These are phyloP conservation scores for Naso thynnoides DNA, from an alignment of 2,797 vertebrate genomes.

Conservation along the genomic window DNA sequence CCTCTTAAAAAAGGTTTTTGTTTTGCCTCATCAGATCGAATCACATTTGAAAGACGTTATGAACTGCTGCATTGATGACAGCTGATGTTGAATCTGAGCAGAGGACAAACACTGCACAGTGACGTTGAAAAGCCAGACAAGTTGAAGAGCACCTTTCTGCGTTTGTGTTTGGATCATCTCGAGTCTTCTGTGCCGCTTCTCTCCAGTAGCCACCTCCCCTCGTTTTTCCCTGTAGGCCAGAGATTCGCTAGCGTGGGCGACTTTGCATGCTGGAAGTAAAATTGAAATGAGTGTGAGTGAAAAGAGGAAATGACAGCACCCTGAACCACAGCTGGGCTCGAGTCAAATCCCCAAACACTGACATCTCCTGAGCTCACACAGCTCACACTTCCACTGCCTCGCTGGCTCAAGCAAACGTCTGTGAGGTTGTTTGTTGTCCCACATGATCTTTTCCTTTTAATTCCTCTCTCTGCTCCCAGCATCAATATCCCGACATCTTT, in stretches of 20 bases:
- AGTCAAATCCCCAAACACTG: neutral
- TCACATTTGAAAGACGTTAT: neutral
- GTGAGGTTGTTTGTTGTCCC: neutral
- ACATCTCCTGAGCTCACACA: neutral
- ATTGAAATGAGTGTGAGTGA: constrained; percentile 19
- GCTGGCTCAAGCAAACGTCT: neutral
- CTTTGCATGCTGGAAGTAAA: constrained; percentile 8
- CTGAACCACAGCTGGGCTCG: neutral
- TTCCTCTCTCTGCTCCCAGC: neutral
- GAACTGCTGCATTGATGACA: neutral
- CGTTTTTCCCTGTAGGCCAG: neutral
- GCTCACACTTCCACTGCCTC: neutral
- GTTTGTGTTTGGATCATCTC: neutral
- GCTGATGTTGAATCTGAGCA: neutral
- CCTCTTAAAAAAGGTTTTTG: neutral
- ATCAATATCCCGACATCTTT: constrained; percentile 20
- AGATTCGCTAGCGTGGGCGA: neutral
- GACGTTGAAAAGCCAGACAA: neutral
- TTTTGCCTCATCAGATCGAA: neutral
- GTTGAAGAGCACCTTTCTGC: constrained; percentile 12
- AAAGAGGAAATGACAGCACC: constrained; percentile 9
- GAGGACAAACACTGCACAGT: neutral
- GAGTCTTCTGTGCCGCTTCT: neutral
- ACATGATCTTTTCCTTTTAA: constrained; percentile 16
- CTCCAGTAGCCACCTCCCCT: neutral